Evolutionary conservation across 2,113 vertebrate species (phyloP).

Genomic region (Salminus brasiliensis): DNA sequence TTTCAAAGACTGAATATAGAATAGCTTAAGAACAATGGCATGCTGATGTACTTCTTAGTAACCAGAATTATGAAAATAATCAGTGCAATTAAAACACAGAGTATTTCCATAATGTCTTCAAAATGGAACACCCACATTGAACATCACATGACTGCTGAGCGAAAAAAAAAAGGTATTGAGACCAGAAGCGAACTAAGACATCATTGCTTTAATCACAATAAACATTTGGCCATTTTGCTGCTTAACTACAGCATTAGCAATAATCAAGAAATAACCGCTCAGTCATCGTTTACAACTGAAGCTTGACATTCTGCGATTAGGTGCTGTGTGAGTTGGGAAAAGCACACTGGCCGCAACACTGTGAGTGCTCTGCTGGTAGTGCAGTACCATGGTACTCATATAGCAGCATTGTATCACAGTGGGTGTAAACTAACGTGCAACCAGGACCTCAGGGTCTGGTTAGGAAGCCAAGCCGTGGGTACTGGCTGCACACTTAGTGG

Average conservation of each 20-base stretch:
- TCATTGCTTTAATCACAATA: not conserved
- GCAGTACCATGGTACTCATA: not conserved
- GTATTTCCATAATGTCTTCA: conserved; percentile 41
- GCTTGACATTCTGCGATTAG: conserved; percentile 55
- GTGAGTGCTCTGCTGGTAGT: conserved; percentile 47
- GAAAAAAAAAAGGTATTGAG: conserved; percentile 36
- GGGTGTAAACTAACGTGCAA: conserved; percentile 32
- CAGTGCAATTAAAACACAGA: not conserved
- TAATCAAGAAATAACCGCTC: conserved; percentile 22
- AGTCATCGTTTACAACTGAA: conserved; percentile 6
- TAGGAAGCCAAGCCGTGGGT: conserved; percentile 61
- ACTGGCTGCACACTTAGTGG: conserved; percentile 23
- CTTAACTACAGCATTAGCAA: not conserved
- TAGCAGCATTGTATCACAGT: conserved; percentile 16
- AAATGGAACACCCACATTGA: not conserved
- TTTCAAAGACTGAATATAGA: conserved; percentile 16
- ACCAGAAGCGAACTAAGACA: conserved; percentile 25
- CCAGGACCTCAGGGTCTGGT: conserved; percentile 60
- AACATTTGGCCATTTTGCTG: not conserved
- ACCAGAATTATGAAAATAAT: conserved; percentile 4
- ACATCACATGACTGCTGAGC: conserved; percentile 54
- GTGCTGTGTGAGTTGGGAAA: conserved; percentile 79
- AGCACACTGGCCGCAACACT: conserved; percentile 63
- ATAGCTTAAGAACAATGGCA: not conserved
- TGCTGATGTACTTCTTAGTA: conserved; percentile 9